Percentiles rank a stretch among this genome's conserved stretches.
phyloP scores from a whole-genome alignment of 2,113 vertebrate species.

The Petrocephalus microphthalmus region DNA sequence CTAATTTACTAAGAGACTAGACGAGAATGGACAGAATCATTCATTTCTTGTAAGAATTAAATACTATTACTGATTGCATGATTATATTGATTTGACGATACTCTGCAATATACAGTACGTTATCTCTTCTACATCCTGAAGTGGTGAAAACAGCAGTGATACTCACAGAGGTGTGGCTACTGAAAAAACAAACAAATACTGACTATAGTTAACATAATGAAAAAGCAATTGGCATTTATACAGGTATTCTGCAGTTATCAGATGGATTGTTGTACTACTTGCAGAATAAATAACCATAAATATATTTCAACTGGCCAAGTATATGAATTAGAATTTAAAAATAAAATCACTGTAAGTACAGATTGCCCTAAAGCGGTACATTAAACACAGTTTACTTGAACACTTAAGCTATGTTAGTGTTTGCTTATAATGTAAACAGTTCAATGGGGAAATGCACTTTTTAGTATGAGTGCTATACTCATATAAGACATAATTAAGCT shows the following conservation, averaged over 20 bases:
- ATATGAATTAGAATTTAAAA: background rate
- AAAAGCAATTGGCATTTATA: background rate
- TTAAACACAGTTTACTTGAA: background rate
- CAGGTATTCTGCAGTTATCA: background rate
- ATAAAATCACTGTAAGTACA: background rate
- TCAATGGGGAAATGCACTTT: background rate
- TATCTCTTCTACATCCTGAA: too few species aligned
- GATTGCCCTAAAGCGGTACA: background rate
- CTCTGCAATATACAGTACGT: too few species aligned
- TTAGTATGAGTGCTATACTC: background rate
- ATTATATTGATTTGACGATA: too few species aligned
- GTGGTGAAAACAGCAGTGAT: too few species aligned
- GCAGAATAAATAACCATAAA: background rate
- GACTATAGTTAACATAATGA: background rate
- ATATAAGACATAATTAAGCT: background rate
- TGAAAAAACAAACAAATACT: background rate
- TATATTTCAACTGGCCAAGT: background rate
- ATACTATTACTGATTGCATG: too few species aligned
- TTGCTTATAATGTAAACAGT: background rate
- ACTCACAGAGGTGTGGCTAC: too few species aligned
- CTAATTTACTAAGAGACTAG: too few species aligned
- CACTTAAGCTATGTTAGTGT: background rate
- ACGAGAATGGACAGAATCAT: too few species aligned
- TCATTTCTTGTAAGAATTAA: too few species aligned
- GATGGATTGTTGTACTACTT: background rate